These are phyloP conservation scores for Dallia pectoralis DNA, from an alignment of 2,797 vertebrate genomes.

Conservation along the genomic window DNA sequence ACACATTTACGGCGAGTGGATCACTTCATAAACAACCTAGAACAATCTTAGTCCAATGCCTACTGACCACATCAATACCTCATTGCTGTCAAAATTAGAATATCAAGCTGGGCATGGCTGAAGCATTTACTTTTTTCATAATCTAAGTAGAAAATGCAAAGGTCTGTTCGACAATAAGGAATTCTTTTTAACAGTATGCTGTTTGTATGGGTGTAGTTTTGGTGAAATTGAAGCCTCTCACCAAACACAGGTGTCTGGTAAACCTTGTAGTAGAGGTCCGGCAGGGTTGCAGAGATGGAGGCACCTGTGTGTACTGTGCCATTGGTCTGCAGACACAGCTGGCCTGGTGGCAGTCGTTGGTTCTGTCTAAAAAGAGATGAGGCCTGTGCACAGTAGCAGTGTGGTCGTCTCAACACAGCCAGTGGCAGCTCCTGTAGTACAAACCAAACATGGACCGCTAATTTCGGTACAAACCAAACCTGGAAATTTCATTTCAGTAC, in stretches of 20 bases:
- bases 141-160: too few species aligned
- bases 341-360: conserved; percentile 55
- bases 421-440: conserved; percentile 85
- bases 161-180: too few species aligned
- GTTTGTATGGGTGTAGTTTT: not conserved
- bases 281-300: not conserved
- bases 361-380: conserved; percentile 77
- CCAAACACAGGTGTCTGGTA: conserved; percentile 95
- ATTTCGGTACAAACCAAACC: conserved; percentile 35
- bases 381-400: conserved; percentile 87
- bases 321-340: conserved; percentile 59
- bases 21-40: too few species aligned
- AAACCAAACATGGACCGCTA: not conserved
- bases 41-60: too few species aligned
- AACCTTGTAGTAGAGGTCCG: conserved; percentile 71
- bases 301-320: conserved; percentile 43
- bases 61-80: too few species aligned
- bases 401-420: conserved; percentile 77
- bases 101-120: too few species aligned
- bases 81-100: too few species aligned
- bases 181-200: not conserved
- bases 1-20: too few species aligned
- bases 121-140: too few species aligned
- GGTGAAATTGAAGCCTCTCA: conserved; percentile 50
- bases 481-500: conserved; percentile 19